Percentiles rank a stretch among this genome's conserved stretches.
Evolutionary conservation across 2,113 vertebrate species (phyloP).

Genomic region (Cephalopholis sonnerati): DNA sequence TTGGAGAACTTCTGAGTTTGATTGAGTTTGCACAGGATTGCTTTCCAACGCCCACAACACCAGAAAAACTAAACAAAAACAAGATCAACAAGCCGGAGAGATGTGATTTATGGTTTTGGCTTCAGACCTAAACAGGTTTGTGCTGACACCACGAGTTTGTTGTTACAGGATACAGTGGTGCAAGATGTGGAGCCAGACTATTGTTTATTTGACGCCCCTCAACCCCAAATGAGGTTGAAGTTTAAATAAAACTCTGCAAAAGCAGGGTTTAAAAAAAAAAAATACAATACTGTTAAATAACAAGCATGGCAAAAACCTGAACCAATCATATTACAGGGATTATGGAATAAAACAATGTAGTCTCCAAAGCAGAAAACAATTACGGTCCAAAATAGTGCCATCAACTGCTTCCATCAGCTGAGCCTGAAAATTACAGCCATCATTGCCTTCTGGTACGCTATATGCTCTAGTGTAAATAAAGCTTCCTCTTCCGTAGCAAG

Average conservation of each 20-base stretch:
- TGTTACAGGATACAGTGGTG: constrained; percentile 15
- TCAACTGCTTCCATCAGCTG: background rate
- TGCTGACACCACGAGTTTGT: constrained; percentile 49
- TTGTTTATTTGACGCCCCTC: constrained; percentile 13
- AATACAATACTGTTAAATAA: constrained; percentile 18
- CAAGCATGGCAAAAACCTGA: constrained; percentile 1
- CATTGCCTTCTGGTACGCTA: background rate
- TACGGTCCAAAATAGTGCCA: background rate
- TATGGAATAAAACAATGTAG: constrained; percentile 10
- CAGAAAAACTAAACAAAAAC: constrained; percentile 34
- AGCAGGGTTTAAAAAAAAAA: background rate
- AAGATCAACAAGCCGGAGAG: constrained; percentile 32
- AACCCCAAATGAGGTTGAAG: constrained; percentile 1
- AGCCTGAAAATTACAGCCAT: background rate
- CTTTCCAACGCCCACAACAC: constrained; percentile 13
- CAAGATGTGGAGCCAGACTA: background rate
- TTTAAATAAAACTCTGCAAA: constrained; percentile 3
- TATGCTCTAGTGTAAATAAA: background rate
- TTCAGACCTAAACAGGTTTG: constrained; percentile 26
- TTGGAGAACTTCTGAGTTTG: constrained; percentile 29
- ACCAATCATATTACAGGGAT: constrained; percentile 26
- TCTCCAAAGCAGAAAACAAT: constrained; percentile 18
- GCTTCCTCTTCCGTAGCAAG: background rate
- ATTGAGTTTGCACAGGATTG: constrained; percentile 56
- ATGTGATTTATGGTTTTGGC: constrained; percentile 59